A percentile compares a stretch with the other conserved stretches of the same genome.
Evolutionary conservation across 2,797 vertebrate species (phyloP).

Genomic region (Enoplosus armatus): DNA sequence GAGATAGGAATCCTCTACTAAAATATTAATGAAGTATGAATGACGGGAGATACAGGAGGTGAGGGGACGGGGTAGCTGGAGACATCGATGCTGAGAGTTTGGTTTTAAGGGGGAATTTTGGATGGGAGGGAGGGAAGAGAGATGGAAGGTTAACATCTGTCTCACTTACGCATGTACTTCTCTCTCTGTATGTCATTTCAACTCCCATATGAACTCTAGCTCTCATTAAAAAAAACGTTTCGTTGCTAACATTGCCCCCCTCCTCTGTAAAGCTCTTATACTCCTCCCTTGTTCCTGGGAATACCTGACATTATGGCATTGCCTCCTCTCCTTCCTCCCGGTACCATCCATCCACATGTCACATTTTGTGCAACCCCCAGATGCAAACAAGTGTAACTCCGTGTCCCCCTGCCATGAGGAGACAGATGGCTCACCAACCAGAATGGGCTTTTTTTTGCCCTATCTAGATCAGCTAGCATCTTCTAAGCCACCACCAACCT

Average conservation of each 20-base stretch:
- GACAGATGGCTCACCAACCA: slow-evolving; percentile 10
- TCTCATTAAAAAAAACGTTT: slow-evolving; percentile 3
- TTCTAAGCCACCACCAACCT: not conserved
- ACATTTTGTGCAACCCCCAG: not conserved
- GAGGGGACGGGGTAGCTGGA: not conserved
- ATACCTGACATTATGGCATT: not conserved
- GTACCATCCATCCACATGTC: not conserved
- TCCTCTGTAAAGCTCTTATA: not conserved
- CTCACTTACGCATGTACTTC: not conserved
- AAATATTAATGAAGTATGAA: slow-evolving; percentile 76
- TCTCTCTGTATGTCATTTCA: not conserved
- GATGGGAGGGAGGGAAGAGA: not conserved
- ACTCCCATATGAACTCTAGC: not conserved
- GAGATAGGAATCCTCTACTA: slow-evolving; percentile 54
- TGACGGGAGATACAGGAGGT: slow-evolving; percentile 41
- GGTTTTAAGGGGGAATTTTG: slow-evolving; percentile 34
- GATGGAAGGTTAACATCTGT: slow-evolving; percentile 41
- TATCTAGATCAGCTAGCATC: not conserved
- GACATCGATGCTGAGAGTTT: slow-evolving; percentile 57
- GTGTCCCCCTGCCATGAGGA: slow-evolving; percentile 4
- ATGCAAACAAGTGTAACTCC: not conserved
- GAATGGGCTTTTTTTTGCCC: slow-evolving; percentile 12
- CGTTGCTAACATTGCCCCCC: slow-evolving; percentile 1
- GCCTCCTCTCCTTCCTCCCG: not conserved
- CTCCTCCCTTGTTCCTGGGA: not conserved